phyloP scores from a whole-genome alignment of 2,888 invertebrate genomes.

The Amphiduros pacificus region DNA sequence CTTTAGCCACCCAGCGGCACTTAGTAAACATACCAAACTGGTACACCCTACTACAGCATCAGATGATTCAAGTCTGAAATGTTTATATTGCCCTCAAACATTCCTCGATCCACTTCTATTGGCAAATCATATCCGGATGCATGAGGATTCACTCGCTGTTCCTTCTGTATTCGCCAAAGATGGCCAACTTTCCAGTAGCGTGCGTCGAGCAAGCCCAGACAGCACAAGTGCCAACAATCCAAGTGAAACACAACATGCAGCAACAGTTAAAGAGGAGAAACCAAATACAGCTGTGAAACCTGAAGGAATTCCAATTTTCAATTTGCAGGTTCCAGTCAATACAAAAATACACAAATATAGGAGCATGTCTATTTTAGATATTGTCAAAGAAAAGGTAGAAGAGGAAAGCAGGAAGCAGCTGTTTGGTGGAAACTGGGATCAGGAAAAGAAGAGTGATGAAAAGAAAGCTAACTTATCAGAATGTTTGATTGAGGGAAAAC shows the following conservation, averaged over 20 bases:
- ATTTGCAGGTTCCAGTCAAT: not conserved
- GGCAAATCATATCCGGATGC: slow-evolving; percentile 5
- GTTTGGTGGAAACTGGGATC: no score
- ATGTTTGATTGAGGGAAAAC: no score
- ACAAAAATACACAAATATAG: not conserved
- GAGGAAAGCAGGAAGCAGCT: not conserved
- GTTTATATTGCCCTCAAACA: slow-evolving; percentile 6
- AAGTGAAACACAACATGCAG: not conserved
- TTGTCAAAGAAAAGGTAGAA: not conserved
- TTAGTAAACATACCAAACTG: slow-evolving; percentile 9
- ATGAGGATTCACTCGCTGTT: slow-evolving; percentile 3
- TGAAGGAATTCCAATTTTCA: not conserved
- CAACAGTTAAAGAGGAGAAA: not conserved
- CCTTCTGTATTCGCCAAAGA: not conserved
- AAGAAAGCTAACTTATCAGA: no score
- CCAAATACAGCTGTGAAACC: not conserved
- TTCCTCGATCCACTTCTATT: slow-evolving; percentile 2
- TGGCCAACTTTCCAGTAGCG: not conserved
- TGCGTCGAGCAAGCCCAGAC: slow-evolving; percentile 14
- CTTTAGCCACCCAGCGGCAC: slow-evolving; percentile 5
- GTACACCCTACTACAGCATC: not conserved
- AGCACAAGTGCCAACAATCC: slow-evolving; percentile 9
- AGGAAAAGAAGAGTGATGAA: no score
- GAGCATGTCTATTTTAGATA: not conserved
- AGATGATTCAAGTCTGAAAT: slow-evolving; percentile 3